Conservation (phyloP, 1,140 invertebrate species). For the Coboldia fuscipes region DNA sequence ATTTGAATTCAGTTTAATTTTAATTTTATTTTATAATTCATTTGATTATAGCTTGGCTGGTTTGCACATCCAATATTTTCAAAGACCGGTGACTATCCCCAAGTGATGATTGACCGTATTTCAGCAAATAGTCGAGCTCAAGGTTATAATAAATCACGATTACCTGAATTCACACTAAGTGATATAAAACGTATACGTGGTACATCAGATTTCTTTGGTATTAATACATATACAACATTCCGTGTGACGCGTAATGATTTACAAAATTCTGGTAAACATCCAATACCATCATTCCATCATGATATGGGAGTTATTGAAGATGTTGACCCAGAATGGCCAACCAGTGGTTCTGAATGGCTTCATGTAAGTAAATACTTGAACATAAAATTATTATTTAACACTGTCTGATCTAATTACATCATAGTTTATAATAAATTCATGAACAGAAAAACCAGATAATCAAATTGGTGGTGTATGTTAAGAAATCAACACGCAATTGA, state of each 20-base stretch:
- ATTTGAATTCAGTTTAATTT: too few relatives aligned
- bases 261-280: conserved; percentile 20
- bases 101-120: conserved; percentile 30
- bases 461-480: too few relatives aligned
- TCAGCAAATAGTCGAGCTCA: conserved; percentile 29
- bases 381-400: too few relatives aligned
- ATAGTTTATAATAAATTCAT: neutral
- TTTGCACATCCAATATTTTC: conserved; percentile 38
- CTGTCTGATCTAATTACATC: neutral
- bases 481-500: too few relatives aligned
- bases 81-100: conserved; percentile 35
- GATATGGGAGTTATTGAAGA: conserved; percentile 24
- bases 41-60: conserved; percentile 32
- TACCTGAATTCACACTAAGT: conserved; percentile 34
- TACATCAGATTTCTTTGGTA: conserved; percentile 34
- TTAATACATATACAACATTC: conserved; percentile 32
- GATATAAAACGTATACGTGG: conserved; percentile 32
- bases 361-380: conserved; percentile 22
- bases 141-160: conserved; percentile 27
- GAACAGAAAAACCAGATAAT: neutral
- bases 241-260: conserved; percentile 19
- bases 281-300: conserved; percentile 24
- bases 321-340: conserved; percentile 23
- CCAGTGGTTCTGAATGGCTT: conserved; percentile 25
- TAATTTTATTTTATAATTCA: too few relatives aligned